phyloP scores from a whole-genome alignment of 2,888 invertebrate genomes.

The Drosophila testacea region DNA sequence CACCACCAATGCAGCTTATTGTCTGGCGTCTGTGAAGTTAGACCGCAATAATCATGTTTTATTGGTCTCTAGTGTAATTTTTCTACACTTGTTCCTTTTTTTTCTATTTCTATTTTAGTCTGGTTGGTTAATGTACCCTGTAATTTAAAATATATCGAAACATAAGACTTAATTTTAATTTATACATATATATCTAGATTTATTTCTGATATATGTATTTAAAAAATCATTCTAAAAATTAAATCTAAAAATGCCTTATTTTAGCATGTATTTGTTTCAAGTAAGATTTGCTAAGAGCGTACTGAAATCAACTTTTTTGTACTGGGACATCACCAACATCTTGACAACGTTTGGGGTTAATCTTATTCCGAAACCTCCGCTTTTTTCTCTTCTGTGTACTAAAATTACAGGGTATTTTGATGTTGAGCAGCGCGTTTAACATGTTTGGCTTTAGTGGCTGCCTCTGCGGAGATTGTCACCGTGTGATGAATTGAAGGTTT shows the following conservation, averaged over 20 bases:
- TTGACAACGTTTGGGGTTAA: too few relatives aligned
- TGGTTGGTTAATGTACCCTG: neutral
- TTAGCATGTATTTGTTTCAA: too few relatives aligned
- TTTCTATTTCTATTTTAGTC: conserved; percentile 6
- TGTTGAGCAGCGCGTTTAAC: neutral
- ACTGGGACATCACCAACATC: too few relatives aligned
- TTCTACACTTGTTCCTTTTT: conserved; percentile 56
- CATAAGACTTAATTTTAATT: neutral
- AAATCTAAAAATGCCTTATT: too few relatives aligned
- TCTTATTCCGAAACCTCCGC: too few relatives aligned
- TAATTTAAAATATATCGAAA: too few relatives aligned
- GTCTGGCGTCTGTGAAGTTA: conserved; percentile 47
- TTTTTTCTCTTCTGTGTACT: conserved; percentile 1
- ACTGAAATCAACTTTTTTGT: too few relatives aligned
- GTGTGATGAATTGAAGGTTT: conserved; percentile 15
- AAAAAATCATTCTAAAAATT: too few relatives aligned
- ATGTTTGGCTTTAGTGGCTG: conserved; percentile 11
- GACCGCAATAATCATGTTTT: conserved; percentile 74
- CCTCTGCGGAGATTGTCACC: conserved; percentile 36
- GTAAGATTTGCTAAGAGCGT: too few relatives aligned
- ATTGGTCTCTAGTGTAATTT: conserved; percentile 72
- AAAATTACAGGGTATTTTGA: conserved; percentile 5
- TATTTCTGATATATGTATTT: too few relatives aligned
- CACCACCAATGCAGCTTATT: conserved; percentile 25
- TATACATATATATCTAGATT: neutral